These are phyloP conservation scores for Scrobipalpa atriplicella DNA, from an alignment of 2,888 invertebrate species.

Conservation along the genomic window DNA sequence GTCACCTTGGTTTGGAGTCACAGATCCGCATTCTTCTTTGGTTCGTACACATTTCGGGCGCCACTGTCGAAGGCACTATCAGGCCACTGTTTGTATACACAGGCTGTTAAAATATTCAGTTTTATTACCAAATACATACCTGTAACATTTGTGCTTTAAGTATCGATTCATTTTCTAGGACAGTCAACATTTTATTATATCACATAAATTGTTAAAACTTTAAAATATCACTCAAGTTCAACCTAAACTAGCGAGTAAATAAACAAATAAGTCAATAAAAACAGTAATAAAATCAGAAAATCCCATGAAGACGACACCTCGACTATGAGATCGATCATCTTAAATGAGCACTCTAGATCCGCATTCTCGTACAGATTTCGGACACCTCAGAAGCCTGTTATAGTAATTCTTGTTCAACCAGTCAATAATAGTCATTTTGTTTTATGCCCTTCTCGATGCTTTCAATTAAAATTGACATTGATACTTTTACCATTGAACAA, in stretches of 20 bases:
- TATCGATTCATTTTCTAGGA: neutral
- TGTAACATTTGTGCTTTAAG: neutral
- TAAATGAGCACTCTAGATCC: neutral
- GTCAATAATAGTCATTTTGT: neutral
- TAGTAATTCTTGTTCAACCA: neutral
- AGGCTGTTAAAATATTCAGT: conserved; percentile 41
- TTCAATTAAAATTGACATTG: conserved; percentile 18
- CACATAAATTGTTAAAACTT: conserved; percentile 1
- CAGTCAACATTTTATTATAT: neutral
- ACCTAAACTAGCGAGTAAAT: conserved; percentile 1
- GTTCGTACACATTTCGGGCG: conserved; percentile 62
- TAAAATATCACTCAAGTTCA: neutral
- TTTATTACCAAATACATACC: neutral
- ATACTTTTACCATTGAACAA: conserved; percentile 7
- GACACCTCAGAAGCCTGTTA: neutral
- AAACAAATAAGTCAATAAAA: conserved; percentile 14
- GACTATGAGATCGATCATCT: conserved; percentile 10
- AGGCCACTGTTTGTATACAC: conserved; percentile 42
- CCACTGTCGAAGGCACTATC: conserved; percentile 47
- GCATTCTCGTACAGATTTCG: conserved; percentile 16
- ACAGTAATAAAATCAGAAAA: conserved; percentile 2
- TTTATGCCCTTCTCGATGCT: neutral
- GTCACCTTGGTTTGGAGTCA: conserved; percentile 75
- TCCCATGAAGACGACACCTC: neutral
- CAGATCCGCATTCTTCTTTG: conserved; percentile 80